Evolutionary conservation across 2,888 invertebrate species (phyloP), one percentile per base, ranked within the genome.

Genomic region (Junonia oenone): DNA sequence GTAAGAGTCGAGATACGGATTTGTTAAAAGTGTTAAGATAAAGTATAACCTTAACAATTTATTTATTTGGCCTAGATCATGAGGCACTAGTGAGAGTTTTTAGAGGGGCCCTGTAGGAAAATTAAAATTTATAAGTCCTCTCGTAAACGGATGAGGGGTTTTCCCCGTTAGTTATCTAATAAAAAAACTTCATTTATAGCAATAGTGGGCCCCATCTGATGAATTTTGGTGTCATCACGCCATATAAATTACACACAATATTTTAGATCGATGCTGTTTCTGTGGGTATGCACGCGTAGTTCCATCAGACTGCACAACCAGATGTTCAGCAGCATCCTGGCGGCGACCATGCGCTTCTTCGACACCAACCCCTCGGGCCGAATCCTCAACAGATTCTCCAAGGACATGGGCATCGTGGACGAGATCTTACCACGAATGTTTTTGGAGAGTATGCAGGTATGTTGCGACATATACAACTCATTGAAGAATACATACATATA

Each of bases 281-380:
- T 94, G 70, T 92, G 92, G 81, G 91, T 94, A 48, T 94, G 95
- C 73, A 94, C 95, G 92, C 92, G 92, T 29, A 93, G 96, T 14
- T 95, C 96, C 0, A 93, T 92, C 62, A 91, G 88, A 51, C 85
- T 97, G 0, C 97, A 97, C 81, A 93, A 94, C 69, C 86, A 81
- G 19, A 96, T 97, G 95, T 96, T 97, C 78, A 83, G 91, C 15
- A 92, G 93, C 65, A 91, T 97, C 31, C 77, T 97, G 8, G 89
- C 93, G 60, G 94, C 95, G 0, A 94, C 95, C 0, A 94, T 96
- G 91, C 83, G 93, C 19, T 97, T 97, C 83, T 97, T 97, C 77
- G 95, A 96, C 75, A 93, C 92, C 5, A 96, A 97, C 78, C 95
- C 97, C 0, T 94, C 95, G 11, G 96, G 96, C 29, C 92, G 95